Evolutionary conservation across 2,888 invertebrate genomes (phyloP), one percentile per base, ranked within the genome.

Genomic region (Nemotelus nigrinus): DNA sequence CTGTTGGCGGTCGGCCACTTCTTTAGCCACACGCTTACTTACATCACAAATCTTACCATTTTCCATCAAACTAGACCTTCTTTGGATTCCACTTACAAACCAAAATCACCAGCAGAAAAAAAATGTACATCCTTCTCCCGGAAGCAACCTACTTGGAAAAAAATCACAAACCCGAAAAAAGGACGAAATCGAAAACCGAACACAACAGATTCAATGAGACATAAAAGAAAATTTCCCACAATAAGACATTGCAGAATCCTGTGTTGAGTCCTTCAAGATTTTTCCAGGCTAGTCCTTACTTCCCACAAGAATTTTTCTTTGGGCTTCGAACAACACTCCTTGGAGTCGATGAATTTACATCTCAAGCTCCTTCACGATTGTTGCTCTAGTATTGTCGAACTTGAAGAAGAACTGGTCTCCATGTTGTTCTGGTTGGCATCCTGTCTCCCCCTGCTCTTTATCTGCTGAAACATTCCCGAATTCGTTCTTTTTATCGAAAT

Each of bases 191-290:
- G 43, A 39, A 63, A 63, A 63, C 63, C 41, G 4, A 39, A 10
- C 25, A 4, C 25, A 39, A 53, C 39, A 43, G 45, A 47, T 77
- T 80, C 76, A 80, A 80, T 80, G 78, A 78, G 77, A 80, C 76
- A 78, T 75, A 80, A 80, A 78, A 77, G 78, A 77, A 78, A 80
- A 80, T 80, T 79, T 80, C 80, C 78, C 80, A 80, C 80, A 78
- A 78, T 77, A 76, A 79, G 78, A 53, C 72, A 71, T 58, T 25
- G 25, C 43, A 4, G 41, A 3, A 3, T 41, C 63, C 43, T 41
- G 63, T 63, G 1, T 58, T 48, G 45, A 10, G 45, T 45, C n/a
- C n/a, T 10, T 25, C 4, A 25, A 57, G 25, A 10, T 57, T 3
- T 4, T 10, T 57, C 57, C 63, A 63, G n/a, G 63, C 7, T 63